Evolutionary conservation across 2,888 invertebrate species (phyloP), one percentile per base, ranked within the genome.

Genomic region (Epistrophe eligans): DNA sequence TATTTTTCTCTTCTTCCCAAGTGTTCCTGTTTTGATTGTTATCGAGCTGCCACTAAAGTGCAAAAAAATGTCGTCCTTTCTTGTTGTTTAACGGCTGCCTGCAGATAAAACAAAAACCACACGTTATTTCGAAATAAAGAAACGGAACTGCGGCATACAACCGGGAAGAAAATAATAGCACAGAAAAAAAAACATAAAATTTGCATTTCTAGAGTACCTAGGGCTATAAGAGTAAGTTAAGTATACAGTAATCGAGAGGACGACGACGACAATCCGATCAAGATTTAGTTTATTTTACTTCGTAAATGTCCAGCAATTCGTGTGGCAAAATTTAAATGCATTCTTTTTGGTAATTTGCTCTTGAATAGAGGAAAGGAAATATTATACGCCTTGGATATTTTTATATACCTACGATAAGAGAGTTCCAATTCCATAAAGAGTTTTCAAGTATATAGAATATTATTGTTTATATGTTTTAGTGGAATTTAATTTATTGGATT

Each of bases 1-100:
- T 66, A 58, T 82, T 72, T 77, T 77, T 24, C 24, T 24, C 64
- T 72, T 72, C 48, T 82, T 72, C 40, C 43, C 45, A 64, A 79
- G 79, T 76, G 79, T 79, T 84, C 79, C 84, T 79, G 79, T 79
- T 84, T 79, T 28, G 84, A 84, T 84, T 84, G 64, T 43, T 66
- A 84, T 84, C 84, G 24, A 24, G 13, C 5, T 38, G 11, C 32
- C 10, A 11, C 35, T n/a, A 24, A 2, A 24, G 60, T 4, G 66
- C 66, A 79, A 66, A 45, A n/a, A 62, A 67, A 67, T 57, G 50
- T 82, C 79, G 82, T 77, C 80, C 45, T 76, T 62, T 60, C 66
- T 70, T 67, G 52, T 43, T 73, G 32, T 57, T 64, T 48, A 71
- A 71, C 79, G 70, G 73, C 72, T 80, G 66, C 48, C 71, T 48